Base-by-base conservation (phyloP, 2,888 invertebrate genomes). In the Lomographa bimaculata region DNA sequence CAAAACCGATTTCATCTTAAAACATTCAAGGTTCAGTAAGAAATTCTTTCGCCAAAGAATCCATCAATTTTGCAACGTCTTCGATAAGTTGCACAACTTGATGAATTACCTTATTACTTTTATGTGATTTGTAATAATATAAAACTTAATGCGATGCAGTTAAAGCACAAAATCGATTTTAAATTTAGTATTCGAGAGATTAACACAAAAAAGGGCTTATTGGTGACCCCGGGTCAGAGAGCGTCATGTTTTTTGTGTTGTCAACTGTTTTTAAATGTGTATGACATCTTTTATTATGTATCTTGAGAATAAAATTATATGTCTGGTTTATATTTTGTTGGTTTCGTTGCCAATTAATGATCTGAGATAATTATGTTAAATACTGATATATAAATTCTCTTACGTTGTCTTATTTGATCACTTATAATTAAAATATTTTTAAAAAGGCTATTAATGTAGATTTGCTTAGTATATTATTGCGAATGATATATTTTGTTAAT, bases 11-110 rank as follows among this genome's bases (percentile, higher is more conserved):
- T 25, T 46, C 42, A 25, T 23, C 9, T 46, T 38, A 35, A 46
- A 28, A 20, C 3, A 5, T 26, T 7, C 60, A 56, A 63, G 60
- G 63, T 29, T 41, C n/a, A 10, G 21, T 35, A 23, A 28, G 48
- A 47, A 44, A 46, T 30, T 32, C 28, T 57, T 54, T 44, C 29
- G 20, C 43, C 46, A 40, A 47, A 40, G 46, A 29, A 23, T 8
- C 36, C 46, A 40, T 53, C 44, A 36, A 42, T 60, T 58, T 53
- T 34, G 56, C 50, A 63, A 60, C 39, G 6, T 26, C 30, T 21
- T 23, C 50, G 46, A 57, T 50, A 36, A 34, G 28, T 62, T 55
- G 38, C 54, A 39, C 45, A 48, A 57, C 20, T 19, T 25, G 41
- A 50, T 46, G 49, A 34, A 56, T 51, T 43, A 49, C 25, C 9